Base-by-base conservation (phyloP, 2,113 vertebrate genomes). In the Lasiurus borealis region DNA sequence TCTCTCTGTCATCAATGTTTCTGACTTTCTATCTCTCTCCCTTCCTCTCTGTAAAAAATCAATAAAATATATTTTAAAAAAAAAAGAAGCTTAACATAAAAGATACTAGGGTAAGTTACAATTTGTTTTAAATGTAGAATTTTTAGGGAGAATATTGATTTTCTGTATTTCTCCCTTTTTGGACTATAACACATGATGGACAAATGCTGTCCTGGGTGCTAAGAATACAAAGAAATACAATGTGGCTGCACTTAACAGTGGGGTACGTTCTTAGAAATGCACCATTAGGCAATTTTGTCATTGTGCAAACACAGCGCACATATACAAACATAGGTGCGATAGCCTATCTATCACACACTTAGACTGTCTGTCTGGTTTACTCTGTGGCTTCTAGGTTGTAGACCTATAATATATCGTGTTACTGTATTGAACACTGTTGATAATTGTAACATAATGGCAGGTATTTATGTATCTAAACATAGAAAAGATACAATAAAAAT, bases 111-210 rank as follows among this genome's bases (percentile, higher is more conserved):
- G n/a, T 84, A 83, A 57, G 25, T 93, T 82, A 75, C 9, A 31
- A 34, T 69, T 40, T 91, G 2, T 78, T 94, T 85, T 93, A 64
- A 54, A 69, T 84, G 62, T 78, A 82, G 29, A 84, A 31, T 62
- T 78, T 92, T 50, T 89, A 71, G 75, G 21, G 82, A 85, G 66
- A 85, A 85, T 73, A 25, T 21, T 87, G 9, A 8, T 91, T 75
- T 89, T 83, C 34, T 64, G 0, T 59, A 12, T 57, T 10, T 68
- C 5, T 31, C 23, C 57, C 8, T 76, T 18, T 13, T 21, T 25
- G 25, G 82, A 25, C 40, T 68, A 1, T 81, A 90, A 73, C 36
- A 84, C 10, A 48, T 66, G 44, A 76, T 96, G 19, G 57, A 69
- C 13, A 73, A 46, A 66, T 69, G 44, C 8, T 78, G 11, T 83